Conservation (phyloP, 2,797 vertebrate species). For the Microcaecilia unicolor region DNA sequence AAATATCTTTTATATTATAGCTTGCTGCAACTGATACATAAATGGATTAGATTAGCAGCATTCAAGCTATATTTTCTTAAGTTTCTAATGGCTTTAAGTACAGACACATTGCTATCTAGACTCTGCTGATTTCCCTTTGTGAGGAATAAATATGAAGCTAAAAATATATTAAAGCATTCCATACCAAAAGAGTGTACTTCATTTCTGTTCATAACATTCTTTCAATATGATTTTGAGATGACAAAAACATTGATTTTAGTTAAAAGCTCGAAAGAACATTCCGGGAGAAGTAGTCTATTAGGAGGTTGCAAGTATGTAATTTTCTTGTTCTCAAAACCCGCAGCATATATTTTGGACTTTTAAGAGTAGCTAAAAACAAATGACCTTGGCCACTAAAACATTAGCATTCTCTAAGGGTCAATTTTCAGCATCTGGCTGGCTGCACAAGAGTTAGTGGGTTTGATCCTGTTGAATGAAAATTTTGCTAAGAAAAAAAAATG, state of each 20-base stretch:
- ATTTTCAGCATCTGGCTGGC: no score
- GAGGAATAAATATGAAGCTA: neutral
- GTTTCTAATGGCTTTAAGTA: no score
- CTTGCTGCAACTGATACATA: no score
- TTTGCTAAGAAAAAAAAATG: no score
- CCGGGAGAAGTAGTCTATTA: neutral
- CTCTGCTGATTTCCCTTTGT: neutral
- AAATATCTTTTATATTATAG: no score
- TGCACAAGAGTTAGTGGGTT: no score
- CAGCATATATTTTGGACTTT: neutral
- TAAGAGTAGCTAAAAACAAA: neutral
- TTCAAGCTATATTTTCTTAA: neutral
- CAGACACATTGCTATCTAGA: neutral
- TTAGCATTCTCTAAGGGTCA: no score
- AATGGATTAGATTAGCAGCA: no score
- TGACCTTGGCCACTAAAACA: no score
- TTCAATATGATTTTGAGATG: neutral
- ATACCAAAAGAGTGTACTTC: neutral
- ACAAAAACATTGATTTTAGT: neutral
- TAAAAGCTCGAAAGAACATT: neutral
- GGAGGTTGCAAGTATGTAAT: fast-evolving
- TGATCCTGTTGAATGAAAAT: no score
- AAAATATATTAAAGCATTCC: neutral
- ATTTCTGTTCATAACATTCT: neutral
- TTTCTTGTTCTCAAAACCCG: neutral